Percentiles rank a stretch among this genome's conserved stretches.
These are phyloP conservation scores for Laterallus jamaicensis DNA, from an alignment of 2,113 vertebrate genomes.

Conservation along the genomic window DNA sequence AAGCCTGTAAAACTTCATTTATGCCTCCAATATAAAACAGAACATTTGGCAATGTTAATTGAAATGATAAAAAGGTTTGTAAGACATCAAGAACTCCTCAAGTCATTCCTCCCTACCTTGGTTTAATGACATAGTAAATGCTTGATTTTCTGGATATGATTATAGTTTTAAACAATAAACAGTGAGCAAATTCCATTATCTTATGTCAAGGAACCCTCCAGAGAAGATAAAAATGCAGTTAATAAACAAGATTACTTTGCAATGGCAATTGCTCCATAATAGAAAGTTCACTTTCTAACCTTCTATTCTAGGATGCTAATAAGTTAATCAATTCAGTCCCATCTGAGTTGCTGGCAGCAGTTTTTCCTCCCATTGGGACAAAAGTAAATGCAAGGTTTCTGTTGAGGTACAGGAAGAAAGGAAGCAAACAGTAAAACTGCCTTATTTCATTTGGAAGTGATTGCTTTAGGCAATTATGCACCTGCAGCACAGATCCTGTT, in stretches of 20 bases:
- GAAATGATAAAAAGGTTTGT: constrained; percentile 23
- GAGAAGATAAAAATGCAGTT: constrained; percentile 42
- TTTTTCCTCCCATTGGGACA: constrained; percentile 15
- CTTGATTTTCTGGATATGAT: constrained; percentile 30
- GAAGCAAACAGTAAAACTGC: not conserved
- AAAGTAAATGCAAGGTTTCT: constrained; percentile 2
- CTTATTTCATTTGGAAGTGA: not conserved
- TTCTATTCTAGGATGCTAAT: constrained; percentile 40
- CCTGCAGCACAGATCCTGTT: not conserved
- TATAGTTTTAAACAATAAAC: constrained; percentile 46
- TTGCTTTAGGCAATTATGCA: not conserved
- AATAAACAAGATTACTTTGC: constrained; percentile 50
- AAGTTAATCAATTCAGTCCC: constrained; percentile 26
- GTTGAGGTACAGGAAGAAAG: not conserved
- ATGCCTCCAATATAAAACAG: not conserved
- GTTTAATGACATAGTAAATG: constrained; percentile 35
- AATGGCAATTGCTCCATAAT: constrained; percentile 34
- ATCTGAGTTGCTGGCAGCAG: not conserved
- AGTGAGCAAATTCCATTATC: constrained; percentile 21
- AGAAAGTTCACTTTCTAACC: constrained; percentile 41
- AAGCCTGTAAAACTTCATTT: constrained; percentile 45
- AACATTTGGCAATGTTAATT: constrained; percentile 48
- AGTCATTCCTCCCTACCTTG: not conserved
- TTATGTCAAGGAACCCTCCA: constrained; percentile 29
- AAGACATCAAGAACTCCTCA: not conserved